A percentile compares a stretch with the other conserved stretches of the same genome.
phyloP scores from a whole-genome alignment of 1,140 invertebrate species.

The Euglossa dilemma region DNA sequence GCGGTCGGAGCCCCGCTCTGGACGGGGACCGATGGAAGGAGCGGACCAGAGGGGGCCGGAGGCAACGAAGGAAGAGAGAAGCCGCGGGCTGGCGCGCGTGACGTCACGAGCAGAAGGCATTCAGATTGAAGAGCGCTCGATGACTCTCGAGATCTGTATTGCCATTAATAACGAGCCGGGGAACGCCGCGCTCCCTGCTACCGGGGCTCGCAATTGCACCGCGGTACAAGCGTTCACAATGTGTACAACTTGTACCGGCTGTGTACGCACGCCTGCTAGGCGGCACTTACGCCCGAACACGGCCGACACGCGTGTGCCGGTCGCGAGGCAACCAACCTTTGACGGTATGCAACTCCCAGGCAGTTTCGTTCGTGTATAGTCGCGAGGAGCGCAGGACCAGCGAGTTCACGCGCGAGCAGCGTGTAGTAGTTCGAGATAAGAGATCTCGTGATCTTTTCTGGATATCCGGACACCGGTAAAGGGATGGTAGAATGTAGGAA shows the following conservation, averaged over 20 bases:
- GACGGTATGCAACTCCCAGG: background rate
- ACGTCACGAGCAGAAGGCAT: slow-evolving; percentile 82
- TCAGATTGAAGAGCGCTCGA: slow-evolving; percentile 82
- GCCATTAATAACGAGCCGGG: slow-evolving; percentile 81
- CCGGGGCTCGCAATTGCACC: slow-evolving; percentile 25
- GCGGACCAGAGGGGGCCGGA: no score
- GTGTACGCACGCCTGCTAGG: slow-evolving; percentile 37
- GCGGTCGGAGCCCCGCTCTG: background rate
- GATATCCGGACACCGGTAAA: no score
- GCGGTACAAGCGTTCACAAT: slow-evolving; percentile 22
- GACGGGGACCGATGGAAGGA: no score
- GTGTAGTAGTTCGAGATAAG: no score
- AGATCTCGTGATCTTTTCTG: no score
- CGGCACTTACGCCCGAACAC: slow-evolving; percentile 10
- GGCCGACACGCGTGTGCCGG: background rate
- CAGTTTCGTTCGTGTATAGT: no score
- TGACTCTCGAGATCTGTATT: slow-evolving; percentile 83
- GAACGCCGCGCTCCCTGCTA: slow-evolving; percentile 41
- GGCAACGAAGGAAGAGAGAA: slow-evolving; percentile 52
- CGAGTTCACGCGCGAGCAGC: background rate
- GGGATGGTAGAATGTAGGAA: no score
- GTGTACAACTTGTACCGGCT: slow-evolving; percentile 40
- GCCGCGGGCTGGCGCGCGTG: slow-evolving; percentile 68
- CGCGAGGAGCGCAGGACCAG: no score
- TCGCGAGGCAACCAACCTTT: slow-evolving; percentile 7